A percentile compares a stretch with the other conserved stretches of the same genome.
Conservation (phyloP, 2,113 vertebrate genomes). For the Anas platyrhynchos region DNA sequence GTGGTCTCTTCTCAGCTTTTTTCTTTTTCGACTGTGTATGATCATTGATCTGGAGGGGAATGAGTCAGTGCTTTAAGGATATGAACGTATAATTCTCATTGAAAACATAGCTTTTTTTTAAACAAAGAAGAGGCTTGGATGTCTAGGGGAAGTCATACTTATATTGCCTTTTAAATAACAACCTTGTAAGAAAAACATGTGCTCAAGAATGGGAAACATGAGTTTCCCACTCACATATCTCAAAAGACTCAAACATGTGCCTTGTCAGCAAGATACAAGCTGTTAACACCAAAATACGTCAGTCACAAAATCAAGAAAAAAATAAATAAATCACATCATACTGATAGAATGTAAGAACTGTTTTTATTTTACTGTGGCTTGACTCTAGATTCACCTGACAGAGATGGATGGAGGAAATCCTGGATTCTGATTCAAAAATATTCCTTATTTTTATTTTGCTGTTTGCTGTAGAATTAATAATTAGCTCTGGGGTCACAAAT, state of each 20-base stretch:
- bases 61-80: background rate
- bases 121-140: background rate
- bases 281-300: background rate
- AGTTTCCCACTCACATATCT: background rate
- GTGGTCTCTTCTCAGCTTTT: background rate
- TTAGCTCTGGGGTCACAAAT: background rate
- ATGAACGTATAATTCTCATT: background rate
- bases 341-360: background rate
- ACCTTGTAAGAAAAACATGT: rapidly evolving
- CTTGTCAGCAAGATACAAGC: background rate
- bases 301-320: background rate
- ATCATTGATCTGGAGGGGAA: background rate
- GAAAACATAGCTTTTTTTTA: background rate
- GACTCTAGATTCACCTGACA: background rate
- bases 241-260: background rate
- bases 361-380: background rate
- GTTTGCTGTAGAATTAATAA: slow-evolving; percentile 1
- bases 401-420: background rate
- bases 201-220: background rate
- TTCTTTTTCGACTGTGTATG: background rate
- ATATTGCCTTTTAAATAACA: background rate
- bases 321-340: background rate
- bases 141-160: background rate
- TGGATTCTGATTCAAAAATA: background rate
- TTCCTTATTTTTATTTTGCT: background rate